phyloP scores from a whole-genome alignment of 2,113 vertebrate genomes.

The Colaptes auratus region DNA sequence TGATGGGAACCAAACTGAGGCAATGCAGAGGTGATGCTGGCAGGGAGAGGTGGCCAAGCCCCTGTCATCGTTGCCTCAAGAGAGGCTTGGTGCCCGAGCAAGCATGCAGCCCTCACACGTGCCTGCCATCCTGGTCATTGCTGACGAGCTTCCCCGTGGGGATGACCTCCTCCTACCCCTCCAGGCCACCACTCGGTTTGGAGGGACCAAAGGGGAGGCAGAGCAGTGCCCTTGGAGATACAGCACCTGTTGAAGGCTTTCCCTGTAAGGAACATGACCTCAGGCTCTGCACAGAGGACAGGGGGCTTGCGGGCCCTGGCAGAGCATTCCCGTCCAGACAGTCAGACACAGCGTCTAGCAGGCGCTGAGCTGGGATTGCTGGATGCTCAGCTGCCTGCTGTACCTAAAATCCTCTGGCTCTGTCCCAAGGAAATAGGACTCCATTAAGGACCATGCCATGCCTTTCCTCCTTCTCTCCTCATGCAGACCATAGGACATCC shows the following conservation, averaged over 20 bases:
- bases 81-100: neutral
- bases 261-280: constrained; percentile 61
- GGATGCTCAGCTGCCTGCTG: constrained; percentile 35
- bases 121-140: neutral
- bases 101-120: neutral
- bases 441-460: neutral
- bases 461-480: neutral
- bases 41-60: neutral
- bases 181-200: neutral
- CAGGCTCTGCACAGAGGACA: neutral
- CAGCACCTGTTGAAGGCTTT: constrained; percentile 56
- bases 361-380: neutral
- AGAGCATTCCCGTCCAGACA: constrained; percentile 23
- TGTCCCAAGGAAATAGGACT: constrained; percentile 37
- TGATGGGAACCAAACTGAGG: neutral
- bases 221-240: neutral
- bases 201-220: neutral
- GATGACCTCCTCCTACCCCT: neutral
- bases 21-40: neutral
- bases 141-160: neutral
- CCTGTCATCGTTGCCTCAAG: neutral
- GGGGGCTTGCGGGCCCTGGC: neutral
- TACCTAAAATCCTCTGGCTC: constrained; percentile 50
- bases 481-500: neutral
- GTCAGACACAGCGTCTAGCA: neutral